These are phyloP conservation scores for Pyxicephalus adspersus DNA, from an alignment of 2,113 vertebrate species.

Conservation along the genomic window DNA sequence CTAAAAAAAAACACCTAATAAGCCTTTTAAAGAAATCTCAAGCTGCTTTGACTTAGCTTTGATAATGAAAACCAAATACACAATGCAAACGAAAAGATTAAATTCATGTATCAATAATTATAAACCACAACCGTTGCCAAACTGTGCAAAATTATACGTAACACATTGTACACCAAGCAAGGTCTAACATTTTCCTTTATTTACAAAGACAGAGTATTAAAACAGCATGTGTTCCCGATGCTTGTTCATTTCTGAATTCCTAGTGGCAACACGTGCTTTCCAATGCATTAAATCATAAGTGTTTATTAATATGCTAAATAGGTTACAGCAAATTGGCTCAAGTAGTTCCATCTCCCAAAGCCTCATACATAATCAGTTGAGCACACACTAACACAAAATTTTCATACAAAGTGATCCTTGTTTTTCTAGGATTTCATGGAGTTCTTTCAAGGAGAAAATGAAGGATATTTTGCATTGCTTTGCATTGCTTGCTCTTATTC, in stretches of 20 bases:
- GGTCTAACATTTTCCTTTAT: slow-evolving; percentile 39
- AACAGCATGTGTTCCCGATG: slow-evolving; percentile 48
- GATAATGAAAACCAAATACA: slow-evolving; percentile 76
- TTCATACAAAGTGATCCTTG: slow-evolving; percentile 69
- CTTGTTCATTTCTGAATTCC: slow-evolving; percentile 60
- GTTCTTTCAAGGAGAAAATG: background rate
- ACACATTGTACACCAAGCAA: slow-evolving; percentile 21
- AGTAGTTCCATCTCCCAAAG: slow-evolving; percentile 69
- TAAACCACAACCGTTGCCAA: slow-evolving; percentile 29
- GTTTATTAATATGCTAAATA: slow-evolving; percentile 78
- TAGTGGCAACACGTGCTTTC: slow-evolving; percentile 67
- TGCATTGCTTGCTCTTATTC: no score
- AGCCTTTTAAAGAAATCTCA: slow-evolving; percentile 78
- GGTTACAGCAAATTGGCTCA: slow-evolving; percentile 71
- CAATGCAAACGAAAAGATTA: slow-evolving; percentile 49
- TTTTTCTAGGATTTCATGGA: slow-evolving; percentile 47
- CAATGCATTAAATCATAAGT: slow-evolving; percentile 68
- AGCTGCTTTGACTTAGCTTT: slow-evolving; percentile 76
- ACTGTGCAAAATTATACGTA: slow-evolving; percentile 14
- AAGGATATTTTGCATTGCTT: no score
- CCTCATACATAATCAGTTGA: slow-evolving; percentile 77
- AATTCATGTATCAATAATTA: slow-evolving; percentile 52
- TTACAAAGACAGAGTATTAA: slow-evolving; percentile 55
- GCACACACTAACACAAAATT: slow-evolving; percentile 77
- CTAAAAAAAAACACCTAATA: slow-evolving; percentile 72